These are phyloP conservation scores for Drosophila arawakana DNA, from an alignment of 1,140 invertebrate genomes.

Conservation along the genomic window DNA sequence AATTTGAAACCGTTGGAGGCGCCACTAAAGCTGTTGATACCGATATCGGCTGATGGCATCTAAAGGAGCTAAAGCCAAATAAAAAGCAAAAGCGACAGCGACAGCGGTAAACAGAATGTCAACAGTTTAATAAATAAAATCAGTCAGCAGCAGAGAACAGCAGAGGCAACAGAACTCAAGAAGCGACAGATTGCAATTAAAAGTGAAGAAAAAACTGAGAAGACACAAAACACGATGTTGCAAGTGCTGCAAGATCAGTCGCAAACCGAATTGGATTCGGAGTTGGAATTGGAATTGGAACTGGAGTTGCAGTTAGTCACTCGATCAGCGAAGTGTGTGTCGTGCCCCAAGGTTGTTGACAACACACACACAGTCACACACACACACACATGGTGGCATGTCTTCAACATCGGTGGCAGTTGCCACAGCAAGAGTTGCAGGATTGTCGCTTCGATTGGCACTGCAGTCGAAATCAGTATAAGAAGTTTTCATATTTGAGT, in stretches of 20 bases:
- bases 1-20: conserved; percentile 62
- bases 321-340: conserved; percentile 26
- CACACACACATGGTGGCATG: too few species aligned
- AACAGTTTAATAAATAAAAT: conserved; percentile 82
- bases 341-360: conserved; percentile 38
- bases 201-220: conserved; percentile 7
- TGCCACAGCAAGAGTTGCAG: conserved; percentile 38
- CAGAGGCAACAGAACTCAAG: conserved; percentile 31
- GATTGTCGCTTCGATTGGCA: conserved; percentile 48
- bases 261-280: conserved; percentile 25
- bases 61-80: conserved; percentile 25
- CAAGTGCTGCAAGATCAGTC: conserved; percentile 52
- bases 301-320: conserved; percentile 15
- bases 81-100: conserved; percentile 3
- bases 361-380: conserved; percentile 3
- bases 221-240: conserved; percentile 25
- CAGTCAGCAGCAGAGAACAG: conserved; percentile 48
- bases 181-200: conserved; percentile 57
- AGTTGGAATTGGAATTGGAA: conserved; percentile 9
- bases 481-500: conserved; percentile 70
- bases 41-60: conserved; percentile 68
- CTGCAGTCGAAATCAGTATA: not conserved
- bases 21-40: conserved; percentile 55
- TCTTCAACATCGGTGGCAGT: too few species aligned
- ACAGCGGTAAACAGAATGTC: conserved; percentile 59